Percentiles rank a stretch among this genome's conserved stretches.
Conservation (phyloP, 1,140 invertebrate species). For the Zeugodacus cucurbitae region DNA sequence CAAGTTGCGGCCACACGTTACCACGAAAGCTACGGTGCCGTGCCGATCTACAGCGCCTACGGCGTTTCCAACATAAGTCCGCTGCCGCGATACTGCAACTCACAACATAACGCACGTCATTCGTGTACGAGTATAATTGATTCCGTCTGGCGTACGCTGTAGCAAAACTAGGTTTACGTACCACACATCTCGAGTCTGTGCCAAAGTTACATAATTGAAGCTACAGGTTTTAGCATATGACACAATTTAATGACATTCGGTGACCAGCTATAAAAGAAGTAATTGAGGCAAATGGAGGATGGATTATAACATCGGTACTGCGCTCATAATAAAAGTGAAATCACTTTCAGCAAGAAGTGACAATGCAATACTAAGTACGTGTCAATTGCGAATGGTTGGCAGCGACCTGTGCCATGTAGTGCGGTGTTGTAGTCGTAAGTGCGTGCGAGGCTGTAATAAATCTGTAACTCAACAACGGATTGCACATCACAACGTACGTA, state of each 20-base stretch:
- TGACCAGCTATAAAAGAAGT: neutral
- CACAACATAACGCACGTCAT: neutral
- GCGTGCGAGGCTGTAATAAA: neutral
- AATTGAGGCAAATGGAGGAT: neutral
- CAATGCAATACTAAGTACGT: neutral
- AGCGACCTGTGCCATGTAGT: neutral
- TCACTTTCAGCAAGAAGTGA: neutral
- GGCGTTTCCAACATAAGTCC: neutral
- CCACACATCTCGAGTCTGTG: neutral
- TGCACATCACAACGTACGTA: neutral
- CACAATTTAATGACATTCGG: constrained; percentile 51
- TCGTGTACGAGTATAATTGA: neutral
- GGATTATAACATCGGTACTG: neutral
- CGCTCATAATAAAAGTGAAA: neutral
- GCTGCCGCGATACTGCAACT: neutral
- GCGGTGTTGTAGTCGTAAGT: neutral
- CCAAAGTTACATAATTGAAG: constrained; percentile 35
- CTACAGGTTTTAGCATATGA: constrained; percentile 53
- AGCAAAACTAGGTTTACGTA: constrained; percentile 27
- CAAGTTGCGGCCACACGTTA: neutral
- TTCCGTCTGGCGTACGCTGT: neutral
- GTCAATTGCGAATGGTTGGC: neutral
- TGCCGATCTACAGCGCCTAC: neutral
- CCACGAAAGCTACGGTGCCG: neutral
- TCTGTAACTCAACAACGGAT: neutral